Evolutionary conservation across 2,113 vertebrate species (phyloP).

Genomic region (Rhinogobius similis): DNA sequence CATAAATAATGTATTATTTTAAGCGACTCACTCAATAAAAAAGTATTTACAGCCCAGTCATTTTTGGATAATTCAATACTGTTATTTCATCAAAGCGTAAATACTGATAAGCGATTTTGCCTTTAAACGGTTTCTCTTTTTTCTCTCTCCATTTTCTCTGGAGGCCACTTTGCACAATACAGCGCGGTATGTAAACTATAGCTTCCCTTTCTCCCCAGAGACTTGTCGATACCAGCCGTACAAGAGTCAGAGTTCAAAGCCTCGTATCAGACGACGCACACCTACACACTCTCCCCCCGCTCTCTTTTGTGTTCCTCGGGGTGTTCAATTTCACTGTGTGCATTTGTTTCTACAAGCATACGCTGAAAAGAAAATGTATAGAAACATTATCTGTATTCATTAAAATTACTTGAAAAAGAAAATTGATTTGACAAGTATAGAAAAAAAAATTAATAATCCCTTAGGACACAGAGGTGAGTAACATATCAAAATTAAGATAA

Average conservation of each 20-base stretch:
- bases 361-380: not conserved
- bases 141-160: slow-evolving; percentile 7
- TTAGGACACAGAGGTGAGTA: too few relatives aligned
- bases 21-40: too few relatives aligned
- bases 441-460: too few relatives aligned
- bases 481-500: too few relatives aligned
- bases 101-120: not conserved
- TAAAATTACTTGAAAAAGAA: not conserved
- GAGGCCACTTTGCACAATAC: slow-evolving; percentile 61
- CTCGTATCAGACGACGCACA: slow-evolving; percentile 56
- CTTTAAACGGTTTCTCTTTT: slow-evolving; percentile 8
- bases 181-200: slow-evolving; percentile 37
- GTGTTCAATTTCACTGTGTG: slow-evolving; percentile 62
- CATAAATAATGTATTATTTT: too few relatives aligned
- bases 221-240: slow-evolving; percentile 68
- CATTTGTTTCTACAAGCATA: slow-evolving; percentile 10
- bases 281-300: slow-evolving; percentile 47
- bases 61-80: too few relatives aligned
- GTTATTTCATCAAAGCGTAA: not conserved
- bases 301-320: slow-evolving; percentile 58
- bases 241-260: slow-evolving; percentile 68
- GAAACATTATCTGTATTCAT: not conserved
- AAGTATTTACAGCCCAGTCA: too few relatives aligned
- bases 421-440: too few relatives aligned
- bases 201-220: slow-evolving; percentile 52